A percentile compares a stretch with the other conserved stretches of the same genome.
phyloP scores from a whole-genome alignment of 2,113 vertebrate genomes.

The Zapornia atra region DNA sequence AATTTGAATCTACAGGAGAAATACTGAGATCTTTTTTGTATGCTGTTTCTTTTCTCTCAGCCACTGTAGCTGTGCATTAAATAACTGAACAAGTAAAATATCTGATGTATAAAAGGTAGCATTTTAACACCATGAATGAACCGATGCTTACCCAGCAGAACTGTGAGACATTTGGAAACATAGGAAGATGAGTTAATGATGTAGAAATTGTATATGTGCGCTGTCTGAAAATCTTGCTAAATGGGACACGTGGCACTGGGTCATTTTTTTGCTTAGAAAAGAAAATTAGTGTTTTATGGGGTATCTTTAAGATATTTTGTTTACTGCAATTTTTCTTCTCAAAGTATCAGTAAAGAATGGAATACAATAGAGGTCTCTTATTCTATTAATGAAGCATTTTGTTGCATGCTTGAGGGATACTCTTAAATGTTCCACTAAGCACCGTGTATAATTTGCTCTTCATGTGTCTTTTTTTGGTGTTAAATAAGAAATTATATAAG shows the following conservation, averaged over 20 bases:
- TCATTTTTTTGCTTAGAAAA: slow-evolving; percentile 53
- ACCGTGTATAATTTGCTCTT: neutral
- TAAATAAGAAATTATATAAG: neutral
- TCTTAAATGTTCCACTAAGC: neutral
- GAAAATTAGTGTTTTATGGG: slow-evolving; percentile 61
- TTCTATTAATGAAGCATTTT: slow-evolving; percentile 37
- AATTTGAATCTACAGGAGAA: neutral
- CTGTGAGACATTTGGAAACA: slow-evolving; percentile 49
- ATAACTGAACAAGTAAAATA: slow-evolving; percentile 44
- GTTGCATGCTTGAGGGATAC: neutral
- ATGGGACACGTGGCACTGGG: slow-evolving; percentile 23
- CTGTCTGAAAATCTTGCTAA: slow-evolving; percentile 46
- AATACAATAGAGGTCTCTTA: neutral
- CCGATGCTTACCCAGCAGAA: slow-evolving; percentile 61
- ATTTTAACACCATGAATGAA: slow-evolving; percentile 50
- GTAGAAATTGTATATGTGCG: slow-evolving; percentile 68
- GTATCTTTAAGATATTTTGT: slow-evolving; percentile 36
- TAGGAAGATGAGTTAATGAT: slow-evolving; percentile 63
- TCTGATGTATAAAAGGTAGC: slow-evolving; percentile 30
- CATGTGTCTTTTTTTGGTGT: neutral
- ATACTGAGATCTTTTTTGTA: neutral
- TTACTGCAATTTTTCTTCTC: slow-evolving; percentile 28
- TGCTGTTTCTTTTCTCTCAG: neutral
- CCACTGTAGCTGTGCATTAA: neutral
- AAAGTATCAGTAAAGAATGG: slow-evolving; percentile 55